Evolutionary conservation across 2,797 vertebrate species (phyloP).

Genomic region (Pantherophis vulpinus): DNA sequence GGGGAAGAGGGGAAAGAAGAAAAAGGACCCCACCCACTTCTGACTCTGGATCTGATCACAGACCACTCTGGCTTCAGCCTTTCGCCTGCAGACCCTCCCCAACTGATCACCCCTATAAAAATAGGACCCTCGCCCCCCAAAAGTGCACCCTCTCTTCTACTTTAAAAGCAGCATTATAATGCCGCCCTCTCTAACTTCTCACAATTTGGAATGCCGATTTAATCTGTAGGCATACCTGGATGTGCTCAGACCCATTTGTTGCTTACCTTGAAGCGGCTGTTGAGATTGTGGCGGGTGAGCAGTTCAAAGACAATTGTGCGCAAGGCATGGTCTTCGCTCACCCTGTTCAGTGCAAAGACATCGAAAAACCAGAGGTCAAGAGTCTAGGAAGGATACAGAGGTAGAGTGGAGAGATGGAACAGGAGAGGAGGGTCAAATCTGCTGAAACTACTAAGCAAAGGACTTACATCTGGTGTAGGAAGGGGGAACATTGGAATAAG

Average conservation of each 20-base stretch:
- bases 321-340: conserved; percentile 82
- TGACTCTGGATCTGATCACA: background rate
- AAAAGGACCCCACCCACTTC: background rate
- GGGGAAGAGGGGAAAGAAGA: background rate
- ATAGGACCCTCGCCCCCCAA: background rate
- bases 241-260: no score
- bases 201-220: background rate
- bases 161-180: background rate
- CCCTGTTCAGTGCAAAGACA: conserved; percentile 84
- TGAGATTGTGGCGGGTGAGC: conserved; percentile 88
- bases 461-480: background rate
- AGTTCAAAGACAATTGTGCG: conserved; percentile 85
- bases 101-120: background rate
- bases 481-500: background rate
- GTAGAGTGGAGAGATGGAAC: background rate
- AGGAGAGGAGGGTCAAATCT: no score
- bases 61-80: background rate
- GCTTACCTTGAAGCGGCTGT: conserved; percentile 87
- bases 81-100: background rate
- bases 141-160: background rate
- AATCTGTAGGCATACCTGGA: background rate
- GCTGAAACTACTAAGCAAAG: background rate
- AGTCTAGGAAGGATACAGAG: conserved; percentile 68
- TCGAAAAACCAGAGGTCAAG: conserved; percentile 91
- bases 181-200: background rate